Evolutionary conservation across 2,888 invertebrate species (phyloP).

Genomic region (Drosophila neoperkinsi): DNA sequence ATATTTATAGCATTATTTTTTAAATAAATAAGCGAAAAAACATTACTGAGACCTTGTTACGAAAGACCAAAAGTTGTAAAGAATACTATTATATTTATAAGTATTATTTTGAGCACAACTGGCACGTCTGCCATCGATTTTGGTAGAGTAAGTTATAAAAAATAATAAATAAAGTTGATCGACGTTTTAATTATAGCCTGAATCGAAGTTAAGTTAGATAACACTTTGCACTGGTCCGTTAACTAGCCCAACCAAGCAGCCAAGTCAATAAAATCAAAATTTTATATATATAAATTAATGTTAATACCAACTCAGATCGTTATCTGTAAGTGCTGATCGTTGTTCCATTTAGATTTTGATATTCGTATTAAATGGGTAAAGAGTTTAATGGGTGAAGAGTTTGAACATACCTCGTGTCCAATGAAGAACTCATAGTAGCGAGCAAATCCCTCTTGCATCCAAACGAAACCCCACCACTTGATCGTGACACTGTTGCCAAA

Average conservation of each 20-base stretch:
- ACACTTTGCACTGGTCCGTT: background rate
- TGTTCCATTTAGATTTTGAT: background rate
- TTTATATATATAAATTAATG: background rate
- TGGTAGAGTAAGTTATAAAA: background rate
- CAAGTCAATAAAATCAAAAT: background rate
- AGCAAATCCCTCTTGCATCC: conserved; percentile 88
- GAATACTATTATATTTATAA: background rate
- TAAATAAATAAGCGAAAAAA: too few relatives aligned
- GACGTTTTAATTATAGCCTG: background rate
- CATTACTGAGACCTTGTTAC: background rate
- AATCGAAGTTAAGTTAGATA: background rate
- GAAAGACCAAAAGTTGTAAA: background rate
- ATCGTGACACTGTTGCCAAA: conserved; percentile 87
- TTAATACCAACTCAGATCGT: background rate
- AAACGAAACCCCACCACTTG: conserved; percentile 87
- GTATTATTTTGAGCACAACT: background rate
- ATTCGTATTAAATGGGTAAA: background rate
- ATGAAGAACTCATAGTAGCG: conserved; percentile 89
- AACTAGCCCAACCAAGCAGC: too few relatives aligned
- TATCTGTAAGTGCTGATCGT: background rate
- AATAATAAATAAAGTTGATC: background rate
- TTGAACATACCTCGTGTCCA: conserved; percentile 79
- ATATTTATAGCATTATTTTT: background rate
- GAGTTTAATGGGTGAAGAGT: background rate
- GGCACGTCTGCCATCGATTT: background rate